phyloP scores from a whole-genome alignment of 2,797 vertebrate species.

The Crocodylus rhombifer region DNA sequence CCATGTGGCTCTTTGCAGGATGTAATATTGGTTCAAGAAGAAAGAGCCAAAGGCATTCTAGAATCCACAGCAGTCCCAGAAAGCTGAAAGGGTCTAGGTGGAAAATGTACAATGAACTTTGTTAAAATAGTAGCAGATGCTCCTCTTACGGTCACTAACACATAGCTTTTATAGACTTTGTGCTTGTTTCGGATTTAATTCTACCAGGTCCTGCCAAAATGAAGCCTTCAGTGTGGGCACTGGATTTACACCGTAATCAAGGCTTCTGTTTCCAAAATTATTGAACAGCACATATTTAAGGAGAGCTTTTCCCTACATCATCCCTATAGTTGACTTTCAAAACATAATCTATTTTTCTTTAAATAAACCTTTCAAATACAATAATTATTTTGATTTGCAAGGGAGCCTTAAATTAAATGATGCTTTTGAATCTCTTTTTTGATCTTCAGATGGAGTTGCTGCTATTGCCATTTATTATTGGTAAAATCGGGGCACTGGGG shows the following conservation, averaged over 20 bases:
- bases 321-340: not conserved
- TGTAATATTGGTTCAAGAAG: constrained; percentile 1
- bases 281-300: not conserved
- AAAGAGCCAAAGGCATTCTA: not conserved
- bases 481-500: too few species aligned
- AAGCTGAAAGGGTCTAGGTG: not conserved
- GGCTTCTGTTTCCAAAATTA: constrained; percentile 15
- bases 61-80: not conserved
- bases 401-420: not conserved
- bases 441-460: too few species aligned
- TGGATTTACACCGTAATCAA: not conserved
- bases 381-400: not conserved
- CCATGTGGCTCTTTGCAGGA: not conserved
- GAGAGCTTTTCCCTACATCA: too few species aligned
- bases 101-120: not conserved
- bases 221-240: not conserved
- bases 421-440: not conserved
- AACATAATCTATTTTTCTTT: not conserved
- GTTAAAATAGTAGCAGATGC: constrained; percentile 10
- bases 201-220: not conserved
- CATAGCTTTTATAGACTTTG: not conserved
- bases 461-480: too few species aligned
- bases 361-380: not conserved
- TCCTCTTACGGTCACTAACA: constrained; percentile 8
- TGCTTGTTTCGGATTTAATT: not conserved